phyloP scores from a whole-genome alignment of 2,797 vertebrate genomes.

The Ambastaia sidthimunki region DNA sequence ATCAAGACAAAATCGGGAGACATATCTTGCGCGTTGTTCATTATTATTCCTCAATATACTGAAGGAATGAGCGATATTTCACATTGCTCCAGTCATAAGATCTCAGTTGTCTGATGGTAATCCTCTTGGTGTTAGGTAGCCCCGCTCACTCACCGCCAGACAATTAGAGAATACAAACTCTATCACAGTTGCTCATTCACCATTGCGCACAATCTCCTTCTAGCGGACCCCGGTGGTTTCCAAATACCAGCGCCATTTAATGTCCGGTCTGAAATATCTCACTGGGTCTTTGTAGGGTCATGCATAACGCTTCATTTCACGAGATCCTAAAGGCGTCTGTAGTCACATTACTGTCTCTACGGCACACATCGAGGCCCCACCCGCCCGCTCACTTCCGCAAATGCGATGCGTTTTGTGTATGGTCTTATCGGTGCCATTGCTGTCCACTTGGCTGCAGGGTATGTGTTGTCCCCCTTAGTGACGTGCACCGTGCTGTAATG shows the following conservation, averaged over 20 bases:
- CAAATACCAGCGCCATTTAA: slow-evolving; percentile 31
- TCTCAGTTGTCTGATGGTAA: slow-evolving; percentile 52
- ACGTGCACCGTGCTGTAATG: slow-evolving; percentile 37
- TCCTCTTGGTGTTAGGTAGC: slow-evolving; percentile 56
- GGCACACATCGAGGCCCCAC: slow-evolving; percentile 74
- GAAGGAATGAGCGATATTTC: slow-evolving; percentile 69
- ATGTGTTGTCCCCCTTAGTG: slow-evolving; percentile 45
- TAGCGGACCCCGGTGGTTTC: slow-evolving; percentile 4
- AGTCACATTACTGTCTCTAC: slow-evolving; percentile 69
- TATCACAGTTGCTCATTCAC: slow-evolving; percentile 65
- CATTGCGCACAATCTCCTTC: slow-evolving; percentile 56
- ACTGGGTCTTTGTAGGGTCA: slow-evolving; percentile 68
- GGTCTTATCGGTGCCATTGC: slow-evolving; percentile 49
- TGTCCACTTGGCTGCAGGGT: slow-evolving; percentile 47
- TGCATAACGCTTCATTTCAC: slow-evolving; percentile 70
- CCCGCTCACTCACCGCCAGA: slow-evolving; percentile 51
- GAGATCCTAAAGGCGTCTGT: slow-evolving; percentile 68
- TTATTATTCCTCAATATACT: slow-evolving; percentile 75
- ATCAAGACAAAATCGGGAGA: slow-evolving; percentile 85
- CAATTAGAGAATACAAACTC: slow-evolving; percentile 54
- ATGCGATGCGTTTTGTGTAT: slow-evolving; percentile 56
- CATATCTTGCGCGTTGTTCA: slow-evolving; percentile 83
- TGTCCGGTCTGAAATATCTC: slow-evolving; percentile 43
- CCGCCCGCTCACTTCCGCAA: slow-evolving; percentile 72
- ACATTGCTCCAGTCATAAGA: slow-evolving; percentile 71